phyloP scores from a whole-genome alignment of 2,797 vertebrate genomes.

The Mus caroli region DNA sequence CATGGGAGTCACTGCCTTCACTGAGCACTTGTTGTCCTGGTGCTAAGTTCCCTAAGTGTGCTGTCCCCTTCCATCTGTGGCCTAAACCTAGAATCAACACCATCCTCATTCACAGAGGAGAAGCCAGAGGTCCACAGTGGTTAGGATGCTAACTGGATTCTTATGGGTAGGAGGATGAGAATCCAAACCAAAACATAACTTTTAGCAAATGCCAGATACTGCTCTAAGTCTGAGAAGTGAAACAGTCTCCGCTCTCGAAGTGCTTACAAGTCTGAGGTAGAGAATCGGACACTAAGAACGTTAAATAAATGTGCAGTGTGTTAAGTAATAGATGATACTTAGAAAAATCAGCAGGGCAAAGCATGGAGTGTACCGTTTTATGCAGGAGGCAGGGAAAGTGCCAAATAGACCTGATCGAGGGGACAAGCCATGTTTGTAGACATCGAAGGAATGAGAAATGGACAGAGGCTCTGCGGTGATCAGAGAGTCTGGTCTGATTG shows the following conservation, averaged over 20 bases:
- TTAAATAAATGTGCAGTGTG: neutral
- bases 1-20: neutral
- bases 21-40: neutral
- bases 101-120: neutral
- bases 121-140: neutral
- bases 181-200: neutral
- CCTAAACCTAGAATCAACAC: too few species aligned
- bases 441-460: neutral
- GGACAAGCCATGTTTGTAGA: neutral
- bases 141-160: neutral
- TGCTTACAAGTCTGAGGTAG: neutral
- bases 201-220: neutral
- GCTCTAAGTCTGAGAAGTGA: neutral
- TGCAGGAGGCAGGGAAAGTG: neutral
- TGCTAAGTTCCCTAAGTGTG: neutral
- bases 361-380: neutral
- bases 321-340: neutral
- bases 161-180: neutral
- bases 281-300: neutral
- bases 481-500: neutral
- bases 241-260: neutral
- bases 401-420: neutral
- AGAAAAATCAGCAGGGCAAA: neutral
- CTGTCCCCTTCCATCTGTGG: neutral
- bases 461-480: conserved; percentile 1